These are phyloP conservation scores for Glaucopsyche alexis DNA, from an alignment of 2,888 invertebrate genomes.

Conservation along the genomic window DNA sequence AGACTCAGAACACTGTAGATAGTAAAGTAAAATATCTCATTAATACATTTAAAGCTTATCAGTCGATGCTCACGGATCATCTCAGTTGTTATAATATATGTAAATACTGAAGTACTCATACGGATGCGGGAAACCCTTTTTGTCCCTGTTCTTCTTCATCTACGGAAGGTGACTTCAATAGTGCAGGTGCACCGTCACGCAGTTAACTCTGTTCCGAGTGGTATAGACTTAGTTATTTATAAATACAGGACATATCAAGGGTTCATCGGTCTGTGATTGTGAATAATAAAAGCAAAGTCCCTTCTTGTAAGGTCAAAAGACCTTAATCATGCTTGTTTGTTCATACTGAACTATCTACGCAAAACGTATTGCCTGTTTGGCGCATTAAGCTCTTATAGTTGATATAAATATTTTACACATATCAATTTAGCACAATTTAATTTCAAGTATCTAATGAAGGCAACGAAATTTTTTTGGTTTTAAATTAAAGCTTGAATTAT, in stretches of 20 bases:
- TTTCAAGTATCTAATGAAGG: no score
- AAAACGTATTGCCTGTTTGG: neutral
- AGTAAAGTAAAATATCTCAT: conserved; percentile 11
- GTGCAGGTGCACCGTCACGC: conserved; percentile 8
- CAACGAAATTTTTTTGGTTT: no score
- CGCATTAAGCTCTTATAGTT: no score
- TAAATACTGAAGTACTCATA: conserved; percentile 6
- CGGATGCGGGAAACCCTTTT: neutral
- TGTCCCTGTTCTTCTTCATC: conserved; percentile 17
- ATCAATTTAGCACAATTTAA: no score
- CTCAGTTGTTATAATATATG: neutral
- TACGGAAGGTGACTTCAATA: neutral
- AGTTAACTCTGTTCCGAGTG: neutral
- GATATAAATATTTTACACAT: no score
- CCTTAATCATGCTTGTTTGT: neutral
- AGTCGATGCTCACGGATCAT: neutral
- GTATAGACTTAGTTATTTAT: neutral
- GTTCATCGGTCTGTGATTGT: neutral
- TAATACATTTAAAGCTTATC: neutral
- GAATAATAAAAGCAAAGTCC: neutral
- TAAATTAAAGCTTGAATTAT: no score
- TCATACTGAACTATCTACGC: neutral
- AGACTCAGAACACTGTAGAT: neutral
- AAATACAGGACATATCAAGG: neutral
- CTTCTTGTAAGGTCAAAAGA: neutral